Evolutionary conservation across 2,888 invertebrate species (phyloP).

Genomic region (Brachyptera putata): DNA sequence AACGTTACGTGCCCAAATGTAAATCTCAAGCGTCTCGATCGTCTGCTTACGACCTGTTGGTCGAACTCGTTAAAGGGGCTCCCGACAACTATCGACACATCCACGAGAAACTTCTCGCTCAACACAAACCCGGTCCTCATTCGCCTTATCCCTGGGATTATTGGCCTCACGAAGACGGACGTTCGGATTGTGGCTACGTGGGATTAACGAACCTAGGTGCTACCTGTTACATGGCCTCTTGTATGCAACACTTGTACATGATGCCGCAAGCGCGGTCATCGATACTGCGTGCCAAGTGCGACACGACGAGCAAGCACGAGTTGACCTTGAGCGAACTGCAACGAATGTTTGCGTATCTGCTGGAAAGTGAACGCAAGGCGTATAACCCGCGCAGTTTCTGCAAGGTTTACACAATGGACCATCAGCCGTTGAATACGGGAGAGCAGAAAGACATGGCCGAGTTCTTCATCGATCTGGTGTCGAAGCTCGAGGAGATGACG

Average conservation of each 20-base stretch:
- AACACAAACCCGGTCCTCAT: slow-evolving; percentile 79
- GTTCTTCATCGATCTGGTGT: slow-evolving; percentile 94
- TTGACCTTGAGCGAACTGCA: slow-evolving; percentile 82
- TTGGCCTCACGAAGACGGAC: slow-evolving; percentile 94
- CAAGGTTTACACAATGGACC: slow-evolving; percentile 95
- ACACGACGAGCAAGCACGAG: slow-evolving; percentile 70
- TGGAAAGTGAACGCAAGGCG: slow-evolving; percentile 91
- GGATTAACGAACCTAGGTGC: slow-evolving; percentile 93
- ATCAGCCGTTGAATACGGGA: slow-evolving; percentile 90
- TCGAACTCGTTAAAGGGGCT: slow-evolving; percentile 80
- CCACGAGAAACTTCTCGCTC: slow-evolving; percentile 76
- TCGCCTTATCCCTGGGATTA: slow-evolving; percentile 94
- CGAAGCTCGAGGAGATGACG: slow-evolving; percentile 94
- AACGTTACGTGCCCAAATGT: slow-evolving; percentile 86
- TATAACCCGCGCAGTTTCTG: slow-evolving; percentile 95
- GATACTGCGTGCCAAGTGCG: slow-evolving; percentile 72
- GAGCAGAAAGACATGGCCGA: slow-evolving; percentile 99
- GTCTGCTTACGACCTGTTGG: slow-evolving; percentile 85
- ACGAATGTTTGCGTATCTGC: slow-evolving; percentile 90
- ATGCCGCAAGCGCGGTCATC: slow-evolving; percentile 89
- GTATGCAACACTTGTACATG: slow-evolving; percentile 96
- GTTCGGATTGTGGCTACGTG: slow-evolving; percentile 91
- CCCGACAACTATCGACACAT: slow-evolving; percentile 81
- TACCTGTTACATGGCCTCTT: slow-evolving; percentile 96
- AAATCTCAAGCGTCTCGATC: slow-evolving; percentile 86